A percentile compares a stretch with the other conserved stretches of the same genome.
phyloP scores from a whole-genome alignment of 2,797 vertebrate genomes.

The Phalanger gymnotis region DNA sequence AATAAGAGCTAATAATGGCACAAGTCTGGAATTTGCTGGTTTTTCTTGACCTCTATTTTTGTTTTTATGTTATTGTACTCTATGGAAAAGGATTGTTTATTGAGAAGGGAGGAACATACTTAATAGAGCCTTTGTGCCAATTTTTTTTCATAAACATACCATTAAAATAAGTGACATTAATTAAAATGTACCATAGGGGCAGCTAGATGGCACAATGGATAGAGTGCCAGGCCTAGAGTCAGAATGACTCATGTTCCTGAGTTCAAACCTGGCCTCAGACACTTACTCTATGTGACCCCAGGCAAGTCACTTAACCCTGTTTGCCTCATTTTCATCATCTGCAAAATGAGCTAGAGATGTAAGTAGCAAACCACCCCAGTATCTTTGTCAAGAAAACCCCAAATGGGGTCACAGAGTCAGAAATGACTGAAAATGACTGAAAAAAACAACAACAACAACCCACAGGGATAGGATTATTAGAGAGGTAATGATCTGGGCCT shows the following conservation, averaged over 20 bases:
- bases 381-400: neutral
- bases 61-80: constrained; percentile 41
- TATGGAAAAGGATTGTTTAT: constrained; percentile 26
- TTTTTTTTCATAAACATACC: constrained; percentile 25
- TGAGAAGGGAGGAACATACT: constrained; percentile 31
- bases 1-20: constrained; percentile 26
- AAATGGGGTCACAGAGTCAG: neutral
- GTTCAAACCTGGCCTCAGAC: neutral
- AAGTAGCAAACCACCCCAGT: neutral
- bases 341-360: neutral
- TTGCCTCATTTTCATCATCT: neutral
- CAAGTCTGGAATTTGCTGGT: constrained; percentile 16
- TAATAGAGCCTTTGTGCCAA: constrained; percentile 29
- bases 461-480: constrained; percentile 13
- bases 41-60: neutral
- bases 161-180: constrained; percentile 61
- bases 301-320: neutral
- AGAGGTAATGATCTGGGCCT: constrained; percentile 47
- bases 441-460: neutral
- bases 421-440: neutral
- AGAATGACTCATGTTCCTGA: too few species aligned
- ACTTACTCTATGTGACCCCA: neutral
- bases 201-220: neutral
- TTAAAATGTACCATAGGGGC: constrained; percentile 19
- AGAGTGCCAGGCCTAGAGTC: neutral